Conservation (phyloP, 2,888 invertebrate species). For the Microctonus aethiopoides region DNA sequence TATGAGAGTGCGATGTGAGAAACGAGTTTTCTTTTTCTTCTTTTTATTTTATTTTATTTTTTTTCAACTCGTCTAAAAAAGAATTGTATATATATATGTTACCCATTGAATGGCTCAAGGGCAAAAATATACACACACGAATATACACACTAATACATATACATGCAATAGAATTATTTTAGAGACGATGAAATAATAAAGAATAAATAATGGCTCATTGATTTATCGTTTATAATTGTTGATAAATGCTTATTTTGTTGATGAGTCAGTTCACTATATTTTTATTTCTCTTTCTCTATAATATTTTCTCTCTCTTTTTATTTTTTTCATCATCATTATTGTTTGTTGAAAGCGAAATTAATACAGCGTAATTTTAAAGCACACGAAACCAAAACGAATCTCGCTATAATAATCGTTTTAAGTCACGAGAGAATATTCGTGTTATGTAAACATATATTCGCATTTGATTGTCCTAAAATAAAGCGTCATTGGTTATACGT, state of each 20-base stretch:
- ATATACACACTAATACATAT: not conserved
- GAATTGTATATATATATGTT: not conserved
- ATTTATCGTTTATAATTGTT: slow-evolving; percentile 43
- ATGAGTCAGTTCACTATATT: slow-evolving; percentile 36
- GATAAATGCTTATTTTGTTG: slow-evolving; percentile 21
- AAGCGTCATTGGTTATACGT: slow-evolving; percentile 18
- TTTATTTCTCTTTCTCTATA: slow-evolving; percentile 13
- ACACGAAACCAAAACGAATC: slow-evolving; percentile 36
- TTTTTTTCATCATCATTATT: slow-evolving; percentile 8
- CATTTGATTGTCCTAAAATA: slow-evolving; percentile 33
- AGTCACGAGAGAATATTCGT: slow-evolving; percentile 44
- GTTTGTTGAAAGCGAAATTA: slow-evolving; percentile 43
- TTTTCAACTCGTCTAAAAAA: not conserved
- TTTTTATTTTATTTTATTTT: not conserved
- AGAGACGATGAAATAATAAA: slow-evolving; percentile 18
- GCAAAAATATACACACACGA: not conserved
- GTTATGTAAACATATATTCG: slow-evolving; percentile 22
- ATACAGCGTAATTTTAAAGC: slow-evolving; percentile 42
- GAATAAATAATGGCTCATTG: slow-evolving; percentile 34
- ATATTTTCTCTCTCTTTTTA: slow-evolving; percentile 40
- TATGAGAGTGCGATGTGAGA: not conserved
- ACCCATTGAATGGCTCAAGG: slow-evolving; percentile 6
- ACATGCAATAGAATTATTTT: not conserved
- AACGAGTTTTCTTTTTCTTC: slow-evolving; percentile 15
- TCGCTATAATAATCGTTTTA: slow-evolving; percentile 39